Evolutionary conservation across 2,113 vertebrate species (phyloP), one percentile per base, ranked within the genome.

Genomic region (Heliornis fulica): DNA sequence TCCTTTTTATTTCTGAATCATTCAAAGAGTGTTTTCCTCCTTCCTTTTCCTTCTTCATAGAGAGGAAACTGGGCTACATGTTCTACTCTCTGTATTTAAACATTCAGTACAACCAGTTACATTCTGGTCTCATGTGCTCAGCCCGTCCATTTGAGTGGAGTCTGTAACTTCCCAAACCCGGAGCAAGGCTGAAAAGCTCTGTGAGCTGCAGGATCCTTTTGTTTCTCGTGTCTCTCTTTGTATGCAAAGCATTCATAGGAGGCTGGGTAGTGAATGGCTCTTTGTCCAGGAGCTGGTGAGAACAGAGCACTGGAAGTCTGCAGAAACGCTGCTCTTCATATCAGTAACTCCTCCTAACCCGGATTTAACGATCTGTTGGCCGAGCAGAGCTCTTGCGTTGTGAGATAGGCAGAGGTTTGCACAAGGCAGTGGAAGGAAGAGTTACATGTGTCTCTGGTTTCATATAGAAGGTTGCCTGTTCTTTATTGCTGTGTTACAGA

Each of bases 241-340:
- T 92, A 93, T 90, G 93, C 92, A 96, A 96, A 94, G 83, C 90
- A 78, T 96, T 96, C 83, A 70, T 93, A 91, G 84, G 46, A 77
- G 51, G 31, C 94, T 61, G 65, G 53, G 48, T 34, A 84, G 79
- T 95, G 92, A 97, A 96, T 89, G 80, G 83, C 69, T 92, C 92
- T 96, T 96, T 97, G 96, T 96, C 18, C 16, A 3, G 70, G 31
- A 50, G 51, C 88, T 90, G 76, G 63, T 96, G 94, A 96, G 95
- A 95, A 72, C 74, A 83, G 81, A 79, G 77, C 36, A 23, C 74
- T 91, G 91, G 53, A 91, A 87, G 70, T 25, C 91, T 93, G 79
- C 84, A 92, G 93, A 72, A 95, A 77, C 3, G 51, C 90, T 83
- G 75, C 41, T 70, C 88, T 81, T 94, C 90, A 86, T 48, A 77